A percentile compares a stretch with the other conserved stretches of the same genome.
Conservation (phyloP, 1,140 invertebrate species). For the Armadillidium nasatum region DNA sequence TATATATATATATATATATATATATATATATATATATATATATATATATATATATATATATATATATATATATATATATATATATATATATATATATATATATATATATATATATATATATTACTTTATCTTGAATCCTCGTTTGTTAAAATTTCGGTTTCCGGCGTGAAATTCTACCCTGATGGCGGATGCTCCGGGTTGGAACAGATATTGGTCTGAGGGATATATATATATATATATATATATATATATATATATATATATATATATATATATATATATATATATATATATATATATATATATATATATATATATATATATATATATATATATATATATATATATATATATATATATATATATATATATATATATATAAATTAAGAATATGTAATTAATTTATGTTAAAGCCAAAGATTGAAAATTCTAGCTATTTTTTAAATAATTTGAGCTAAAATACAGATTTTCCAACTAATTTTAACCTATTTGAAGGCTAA, state of each 20-base stretch:
- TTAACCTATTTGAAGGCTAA: too few species aligned
- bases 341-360: background rate
- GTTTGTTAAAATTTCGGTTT: slow-evolving; percentile 33
- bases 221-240: slow-evolving; percentile 9
- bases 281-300: background rate
- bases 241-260: slow-evolving; percentile 10
- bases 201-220: slow-evolving; percentile 49
- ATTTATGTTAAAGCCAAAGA: too few species aligned
- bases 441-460: too few species aligned
- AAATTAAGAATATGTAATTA: too few species aligned
- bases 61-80: slow-evolving; percentile 18
- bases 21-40: too few species aligned
- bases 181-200: slow-evolving; percentile 48
- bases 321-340: background rate
- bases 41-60: too few species aligned
- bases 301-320: slow-evolving; percentile 14
- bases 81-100: slow-evolving; percentile 23
- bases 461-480: too few species aligned
- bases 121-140: slow-evolving; percentile 46
- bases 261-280: slow-evolving; percentile 7
- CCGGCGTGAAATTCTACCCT: slow-evolving; percentile 48
- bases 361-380: too few species aligned
- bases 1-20: too few species aligned
- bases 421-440: too few species aligned
- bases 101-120: background rate